A percentile compares a stretch with the other conserved stretches of the same genome.
Conservation (phyloP, 2,797 vertebrate genomes). For the Geotrypetes seraphini region DNA sequence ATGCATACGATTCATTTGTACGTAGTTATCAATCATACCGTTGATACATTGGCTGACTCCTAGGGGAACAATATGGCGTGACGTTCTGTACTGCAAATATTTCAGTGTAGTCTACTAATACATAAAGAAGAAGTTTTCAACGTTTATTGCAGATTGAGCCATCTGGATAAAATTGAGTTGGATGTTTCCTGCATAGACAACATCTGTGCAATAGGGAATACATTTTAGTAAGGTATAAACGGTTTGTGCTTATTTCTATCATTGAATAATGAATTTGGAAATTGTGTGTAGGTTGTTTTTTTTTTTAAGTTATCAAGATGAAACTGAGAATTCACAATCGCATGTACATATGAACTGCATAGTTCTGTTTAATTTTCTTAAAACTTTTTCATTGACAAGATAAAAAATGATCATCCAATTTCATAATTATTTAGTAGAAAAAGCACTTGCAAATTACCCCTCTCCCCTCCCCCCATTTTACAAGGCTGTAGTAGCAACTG, state of each 20-base stretch:
- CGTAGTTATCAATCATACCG: not conserved
- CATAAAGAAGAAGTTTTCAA: constrained; percentile 6
- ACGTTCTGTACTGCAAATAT: not conserved
- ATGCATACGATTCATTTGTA: not conserved
- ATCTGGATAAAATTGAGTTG: constrained; percentile 14
- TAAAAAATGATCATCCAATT: no score
- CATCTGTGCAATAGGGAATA: not conserved
- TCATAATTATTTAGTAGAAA: no score
- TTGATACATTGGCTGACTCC: not conserved
- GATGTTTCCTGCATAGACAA: constrained; percentile 1
- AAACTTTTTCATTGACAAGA: no score
- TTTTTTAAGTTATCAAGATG: no score
- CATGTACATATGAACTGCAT: no score
- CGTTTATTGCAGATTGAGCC: not conserved
- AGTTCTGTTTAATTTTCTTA: no score
- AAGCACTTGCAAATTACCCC: no score
- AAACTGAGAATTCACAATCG: no score
- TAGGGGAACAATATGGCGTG: not conserved
- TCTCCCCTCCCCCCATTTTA: no score
- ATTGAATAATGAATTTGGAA: not conserved
- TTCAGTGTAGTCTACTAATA: constrained; percentile 3
- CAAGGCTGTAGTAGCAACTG: no score
- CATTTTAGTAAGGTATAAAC: not conserved
- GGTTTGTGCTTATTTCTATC: not conserved
- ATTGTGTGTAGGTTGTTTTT: no score